phyloP scores from a whole-genome alignment of 2,113 vertebrate species.

The Apodemus speciosus region DNA sequence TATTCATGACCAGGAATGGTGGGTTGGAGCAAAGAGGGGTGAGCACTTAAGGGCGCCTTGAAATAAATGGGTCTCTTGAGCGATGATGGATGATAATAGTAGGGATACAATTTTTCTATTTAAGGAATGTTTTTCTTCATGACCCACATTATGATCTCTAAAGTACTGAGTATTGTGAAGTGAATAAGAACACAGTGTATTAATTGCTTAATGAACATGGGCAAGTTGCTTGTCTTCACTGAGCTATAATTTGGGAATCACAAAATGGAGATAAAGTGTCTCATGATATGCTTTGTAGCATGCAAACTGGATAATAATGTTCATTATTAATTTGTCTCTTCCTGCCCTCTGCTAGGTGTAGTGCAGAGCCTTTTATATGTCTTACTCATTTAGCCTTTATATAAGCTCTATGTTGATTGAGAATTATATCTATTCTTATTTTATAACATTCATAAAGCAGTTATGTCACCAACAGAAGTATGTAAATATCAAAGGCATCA shows the following conservation, averaged over 20 bases:
- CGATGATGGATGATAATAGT: neutral
- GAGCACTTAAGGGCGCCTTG: neutral
- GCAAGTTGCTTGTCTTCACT: neutral
- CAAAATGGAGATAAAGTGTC: neutral
- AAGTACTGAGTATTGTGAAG: neutral
- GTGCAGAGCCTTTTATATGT: neutral
- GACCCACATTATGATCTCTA: neutral
- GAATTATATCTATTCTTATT: neutral
- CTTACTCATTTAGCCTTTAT: neutral
- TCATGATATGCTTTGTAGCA: neutral
- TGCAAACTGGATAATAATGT: neutral
- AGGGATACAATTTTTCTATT: neutral
- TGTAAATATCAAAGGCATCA: neutral
- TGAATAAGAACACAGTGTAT: neutral
- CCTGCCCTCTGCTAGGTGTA: neutral
- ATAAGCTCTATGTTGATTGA: neutral
- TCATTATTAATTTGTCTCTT: neutral
- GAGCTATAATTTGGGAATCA: constrained; percentile 11
- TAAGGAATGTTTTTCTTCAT: neutral
- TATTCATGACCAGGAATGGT: neutral
- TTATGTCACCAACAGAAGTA: neutral
- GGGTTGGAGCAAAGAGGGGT: neutral
- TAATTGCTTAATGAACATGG: constrained; percentile 17
- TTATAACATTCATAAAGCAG: neutral
- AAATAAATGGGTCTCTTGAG: neutral